Conservation (phyloP, 2,113 vertebrate genomes). For the Phyllostomus hastatus region DNA sequence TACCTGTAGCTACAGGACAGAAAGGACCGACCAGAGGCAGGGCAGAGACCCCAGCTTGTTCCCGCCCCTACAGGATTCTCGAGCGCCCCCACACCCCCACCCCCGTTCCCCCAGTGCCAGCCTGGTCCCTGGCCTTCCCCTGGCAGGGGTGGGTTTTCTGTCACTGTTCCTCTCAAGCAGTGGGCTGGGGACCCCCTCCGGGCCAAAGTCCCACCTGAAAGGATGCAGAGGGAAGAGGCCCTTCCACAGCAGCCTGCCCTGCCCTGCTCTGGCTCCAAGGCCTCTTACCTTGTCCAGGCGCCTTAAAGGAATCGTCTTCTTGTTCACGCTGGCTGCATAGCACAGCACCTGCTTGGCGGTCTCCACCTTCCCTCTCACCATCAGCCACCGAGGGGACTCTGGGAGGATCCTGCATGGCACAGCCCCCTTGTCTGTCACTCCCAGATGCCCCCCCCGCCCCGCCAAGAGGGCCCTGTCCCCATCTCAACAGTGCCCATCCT, state of each 20-base stretch:
- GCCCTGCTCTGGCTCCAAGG: background rate
- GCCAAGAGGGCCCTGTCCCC: background rate
- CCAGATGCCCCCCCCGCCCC: background rate
- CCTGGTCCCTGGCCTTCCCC: background rate
- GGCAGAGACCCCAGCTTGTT: background rate
- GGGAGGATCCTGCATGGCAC: slow-evolving; percentile 85
- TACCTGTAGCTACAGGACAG: background rate
- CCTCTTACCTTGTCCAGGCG: slow-evolving; percentile 83
- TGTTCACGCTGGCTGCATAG: slow-evolving; percentile 85
- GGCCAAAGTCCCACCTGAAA: background rate
- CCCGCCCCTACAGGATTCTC: fast-evolving
- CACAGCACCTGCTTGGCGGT: slow-evolving; percentile 83
- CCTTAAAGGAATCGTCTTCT: slow-evolving; percentile 74
- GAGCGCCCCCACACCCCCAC: too few species aligned
- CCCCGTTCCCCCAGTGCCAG: background rate
- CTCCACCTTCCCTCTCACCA: slow-evolving; percentile 84
- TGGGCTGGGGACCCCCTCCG: background rate
- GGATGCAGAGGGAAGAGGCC: background rate
- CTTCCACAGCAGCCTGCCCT: background rate
- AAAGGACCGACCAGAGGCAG: background rate
- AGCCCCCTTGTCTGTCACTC: background rate
- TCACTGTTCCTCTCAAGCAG: background rate
- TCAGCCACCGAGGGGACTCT: slow-evolving; percentile 91
- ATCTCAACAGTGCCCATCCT: background rate
- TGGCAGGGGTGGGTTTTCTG: background rate